Evolutionary conservation across 2,797 vertebrate species (phyloP).

Genomic region (Spondyliosoma cantharus): DNA sequence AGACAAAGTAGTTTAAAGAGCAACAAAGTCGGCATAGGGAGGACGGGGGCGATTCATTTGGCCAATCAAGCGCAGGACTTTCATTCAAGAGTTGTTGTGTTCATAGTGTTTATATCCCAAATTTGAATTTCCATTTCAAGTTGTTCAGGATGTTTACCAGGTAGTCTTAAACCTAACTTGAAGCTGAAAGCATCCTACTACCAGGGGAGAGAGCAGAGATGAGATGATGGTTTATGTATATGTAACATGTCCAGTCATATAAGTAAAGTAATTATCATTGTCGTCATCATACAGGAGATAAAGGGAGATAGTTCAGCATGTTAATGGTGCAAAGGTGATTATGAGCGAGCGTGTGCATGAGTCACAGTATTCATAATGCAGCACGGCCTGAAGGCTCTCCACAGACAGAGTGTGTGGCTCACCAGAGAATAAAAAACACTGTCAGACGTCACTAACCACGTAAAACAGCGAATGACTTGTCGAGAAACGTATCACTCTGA

Average conservation of each 20-base stretch:
- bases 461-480: slow-evolving; percentile 35
- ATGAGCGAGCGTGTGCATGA: background rate
- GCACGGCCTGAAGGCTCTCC: slow-evolving; percentile 26
- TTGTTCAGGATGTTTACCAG: no score
- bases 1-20: no score
- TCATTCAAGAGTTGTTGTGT: no score
- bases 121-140: no score
- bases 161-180: no score
- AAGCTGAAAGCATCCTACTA: background rate
- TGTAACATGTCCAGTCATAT: slow-evolving; percentile 15
- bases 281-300: slow-evolving; percentile 4
- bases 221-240: slow-evolving; percentile 5
- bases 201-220: background rate
- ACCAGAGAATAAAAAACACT: slow-evolving; percentile 22
- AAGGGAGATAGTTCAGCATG: background rate
- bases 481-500: slow-evolving; percentile 15
- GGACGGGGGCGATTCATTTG: no score
- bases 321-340: slow-evolving; percentile 37
- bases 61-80: no score
- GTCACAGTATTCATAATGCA: slow-evolving; percentile 27
- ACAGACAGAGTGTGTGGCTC: background rate
- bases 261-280: background rate
- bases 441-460: slow-evolving; percentile 34
- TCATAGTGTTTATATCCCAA: no score
- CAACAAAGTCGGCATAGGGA: no score